These are phyloP conservation scores for Clarias macrocephalus DNA, from an alignment of 2,113 vertebrate genomes.

Conservation along the genomic window DNA sequence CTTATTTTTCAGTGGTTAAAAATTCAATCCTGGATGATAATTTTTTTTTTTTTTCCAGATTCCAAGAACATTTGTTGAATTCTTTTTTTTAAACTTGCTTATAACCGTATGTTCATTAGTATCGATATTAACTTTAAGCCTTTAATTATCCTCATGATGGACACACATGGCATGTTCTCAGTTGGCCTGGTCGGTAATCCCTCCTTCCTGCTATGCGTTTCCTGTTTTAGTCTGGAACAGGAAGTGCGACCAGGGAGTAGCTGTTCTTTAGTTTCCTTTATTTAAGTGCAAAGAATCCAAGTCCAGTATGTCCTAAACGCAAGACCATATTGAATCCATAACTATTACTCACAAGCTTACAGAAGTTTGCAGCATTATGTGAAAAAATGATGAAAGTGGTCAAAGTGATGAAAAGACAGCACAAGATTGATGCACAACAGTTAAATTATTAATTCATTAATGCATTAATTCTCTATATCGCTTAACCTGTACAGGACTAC, in stretches of 20 bases:
- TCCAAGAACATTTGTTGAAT: neutral
- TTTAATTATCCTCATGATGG: neutral
- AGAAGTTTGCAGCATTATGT: neutral
- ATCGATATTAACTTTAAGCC: neutral
- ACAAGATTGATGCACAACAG: neutral
- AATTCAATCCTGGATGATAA: neutral
- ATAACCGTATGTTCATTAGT: neutral
- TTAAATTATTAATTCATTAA: neutral
- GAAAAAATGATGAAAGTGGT: neutral
- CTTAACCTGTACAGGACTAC: no score
- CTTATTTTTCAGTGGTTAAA: neutral
- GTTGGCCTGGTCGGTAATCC: fast-evolving
- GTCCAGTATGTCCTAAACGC: neutral
- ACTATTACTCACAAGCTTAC: neutral
- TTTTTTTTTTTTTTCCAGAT: neutral
- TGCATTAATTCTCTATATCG: no score
- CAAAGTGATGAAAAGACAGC: no score
- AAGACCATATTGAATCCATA: neutral
- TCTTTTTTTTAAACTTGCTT: neutral
- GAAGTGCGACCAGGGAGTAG: neutral
- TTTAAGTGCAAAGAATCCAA: neutral
- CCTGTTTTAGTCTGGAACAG: neutral
- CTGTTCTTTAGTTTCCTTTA: neutral
- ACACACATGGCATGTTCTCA: neutral
- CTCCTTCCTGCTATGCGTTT: neutral